Base-by-base conservation (phyloP, 2,113 vertebrate species). In the Platycercus adscitus region DNA sequence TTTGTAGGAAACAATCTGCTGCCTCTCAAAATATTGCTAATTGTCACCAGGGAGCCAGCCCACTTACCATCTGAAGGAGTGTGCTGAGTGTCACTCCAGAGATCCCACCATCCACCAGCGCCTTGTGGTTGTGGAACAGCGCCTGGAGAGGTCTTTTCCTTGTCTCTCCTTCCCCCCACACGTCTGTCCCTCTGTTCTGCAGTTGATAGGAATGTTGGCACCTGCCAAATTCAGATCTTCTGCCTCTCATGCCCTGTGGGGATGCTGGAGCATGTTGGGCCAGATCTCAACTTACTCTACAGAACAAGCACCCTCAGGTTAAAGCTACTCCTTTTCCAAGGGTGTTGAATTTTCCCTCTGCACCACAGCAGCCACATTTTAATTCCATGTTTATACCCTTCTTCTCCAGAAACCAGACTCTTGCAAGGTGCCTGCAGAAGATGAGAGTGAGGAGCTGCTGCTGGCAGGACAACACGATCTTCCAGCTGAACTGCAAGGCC, bases 401-500 rank as follows among this genome's bases (percentile, higher is more conserved):
- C 33, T 77, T 55, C 43, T 85, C 43, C 72, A 98, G 98, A 93
- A 96, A 80, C 31, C 91, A 28, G 81, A 70, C 25, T 79, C 86
- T 79, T 70, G 37, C 14, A 7, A 13, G 10, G 33, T 21, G 24
- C 49, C 75, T 1, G 1, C 19, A 21, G 72, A 65, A 44, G 86
- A 81, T 5, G 88, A 64, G 49, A 55, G 37, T 4, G 91, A 97
- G 82, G 97, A 96, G 18, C 88, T 96, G 83, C 87, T 86, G 52
- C 91, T 98, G n/a, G 75, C 7, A 6, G 95, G 96, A 85, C 97
- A 95, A 65, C 98, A 98, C 2, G 97, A 97, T 70, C 97, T 97
- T 19, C 97, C 98, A 46, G 93, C 98, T 29, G 95, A 98, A 76
- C 92, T 98, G 63, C 97, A 98, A 44, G 93, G 92, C 69, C 97